Conservation (phyloP, 2,113 vertebrate species). For the Paratilapia polleni region DNA sequence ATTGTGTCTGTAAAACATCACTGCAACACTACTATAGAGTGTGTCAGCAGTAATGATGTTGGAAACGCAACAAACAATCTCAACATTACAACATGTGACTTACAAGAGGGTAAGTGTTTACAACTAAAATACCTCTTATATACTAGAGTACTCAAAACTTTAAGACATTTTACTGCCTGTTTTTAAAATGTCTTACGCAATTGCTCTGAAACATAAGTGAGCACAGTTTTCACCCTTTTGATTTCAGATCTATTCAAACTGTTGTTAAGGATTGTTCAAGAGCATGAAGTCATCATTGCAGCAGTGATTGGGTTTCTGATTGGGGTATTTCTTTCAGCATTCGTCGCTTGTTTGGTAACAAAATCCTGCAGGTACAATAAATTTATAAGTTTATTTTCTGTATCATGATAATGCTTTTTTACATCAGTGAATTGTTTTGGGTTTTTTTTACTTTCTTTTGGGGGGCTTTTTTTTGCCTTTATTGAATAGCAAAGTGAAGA, state of each 20-base stretch:
- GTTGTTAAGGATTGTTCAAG: rapidly evolving
- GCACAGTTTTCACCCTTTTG: background rate
- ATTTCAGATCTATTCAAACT: background rate
- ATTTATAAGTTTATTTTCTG: background rate
- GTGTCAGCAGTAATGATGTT: background rate
- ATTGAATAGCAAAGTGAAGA: no score
- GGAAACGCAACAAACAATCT: background rate
- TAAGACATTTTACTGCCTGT: background rate
- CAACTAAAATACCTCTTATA: rapidly evolving
- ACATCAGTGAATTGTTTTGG: no score
- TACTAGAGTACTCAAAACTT: background rate
- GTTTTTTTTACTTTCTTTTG: no score
- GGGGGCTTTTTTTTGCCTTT: no score
- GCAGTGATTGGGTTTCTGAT: constrained; percentile 53
- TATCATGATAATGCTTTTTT: background rate
- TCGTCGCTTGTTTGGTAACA: constrained; percentile 28
- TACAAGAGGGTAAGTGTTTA: background rate
- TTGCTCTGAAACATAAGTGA: background rate
- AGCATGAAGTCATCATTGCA: background rate
- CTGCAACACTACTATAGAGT: background rate
- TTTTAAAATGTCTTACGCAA: background rate
- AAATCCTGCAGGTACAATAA: constrained; percentile 43
- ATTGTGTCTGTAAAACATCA: rapidly evolving
- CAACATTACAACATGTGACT: rapidly evolving
- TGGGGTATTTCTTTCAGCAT: constrained; percentile 37